Evolutionary conservation across 2,888 invertebrate genomes (phyloP), one percentile per base, ranked within the genome.

Genomic region (Molorchus minor): DNA sequence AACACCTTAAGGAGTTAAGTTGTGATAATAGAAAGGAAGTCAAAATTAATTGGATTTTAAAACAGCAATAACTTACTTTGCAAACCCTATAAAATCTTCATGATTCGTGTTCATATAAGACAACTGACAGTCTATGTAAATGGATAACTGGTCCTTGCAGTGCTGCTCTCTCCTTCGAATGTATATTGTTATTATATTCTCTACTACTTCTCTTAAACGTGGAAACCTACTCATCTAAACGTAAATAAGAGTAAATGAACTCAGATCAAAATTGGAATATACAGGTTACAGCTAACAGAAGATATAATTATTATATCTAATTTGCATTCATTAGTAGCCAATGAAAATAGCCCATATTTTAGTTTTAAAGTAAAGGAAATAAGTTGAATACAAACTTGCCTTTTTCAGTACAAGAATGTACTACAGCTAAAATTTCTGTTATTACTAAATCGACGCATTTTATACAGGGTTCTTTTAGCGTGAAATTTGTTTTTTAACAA

Each of bases 21-120:
- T n/a, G n/a, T n/a, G n/a, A n/a, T n/a, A n/a, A n/a, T n/a, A n/a
- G n/a, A n/a, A n/a, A n/a, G n/a, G n/a, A n/a, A n/a, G 5, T 3
- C 10, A 19, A 44, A 20, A 21, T 3, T 2, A 17, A 3, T 8
- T 8, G 19, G 1, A 40, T 1, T 2, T 40, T 16, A 12, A 44
- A 2, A 44, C 10, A 19, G 8, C 4, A 20, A 36, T 33, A 21
- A 85, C 88, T 85, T 85, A 97, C 96, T 97, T 97, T 79, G 96
- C 96, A 83, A 98, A 98, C 75, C 98, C 98, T 77, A 98, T 97
- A 82, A 98, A 98, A 83, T 98, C 98, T 82, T 98, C 98, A 80
- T 98, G 98, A 82, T 98, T 98, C 55, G 97, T 98, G 82, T 98
- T 98, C 96, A 98, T 98, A 82, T 98, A 98, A 40, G 97, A 97